Conservation (phyloP, 1,140 invertebrate species). For the Brachionus plicatilis region DNA sequence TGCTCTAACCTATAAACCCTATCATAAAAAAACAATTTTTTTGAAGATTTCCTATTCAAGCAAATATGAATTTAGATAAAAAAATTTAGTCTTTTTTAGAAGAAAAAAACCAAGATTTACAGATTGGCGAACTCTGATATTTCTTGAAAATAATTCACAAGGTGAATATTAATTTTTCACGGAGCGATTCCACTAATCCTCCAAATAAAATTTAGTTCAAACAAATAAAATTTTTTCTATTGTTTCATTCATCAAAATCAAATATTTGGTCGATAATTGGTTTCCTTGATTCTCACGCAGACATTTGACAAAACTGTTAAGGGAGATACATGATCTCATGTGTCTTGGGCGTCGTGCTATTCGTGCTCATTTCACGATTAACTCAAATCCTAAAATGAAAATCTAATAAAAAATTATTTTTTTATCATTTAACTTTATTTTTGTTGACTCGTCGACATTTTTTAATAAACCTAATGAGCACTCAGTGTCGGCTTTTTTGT, state of each 20-base stretch:
- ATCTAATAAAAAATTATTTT: neutral
- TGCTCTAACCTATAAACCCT: too few relatives aligned
- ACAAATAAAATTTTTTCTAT: neutral
- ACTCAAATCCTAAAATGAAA: neutral
- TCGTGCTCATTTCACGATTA: neutral
- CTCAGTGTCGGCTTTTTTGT: neutral
- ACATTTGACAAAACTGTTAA: neutral
- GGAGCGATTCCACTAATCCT: neutral
- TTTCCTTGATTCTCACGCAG: conserved; percentile 25
- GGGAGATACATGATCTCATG: neutral
- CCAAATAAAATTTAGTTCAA: neutral
- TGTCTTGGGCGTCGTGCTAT: neutral
- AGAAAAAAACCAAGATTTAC: too few relatives aligned
- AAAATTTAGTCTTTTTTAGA: too few relatives aligned
- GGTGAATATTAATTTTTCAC: neutral
- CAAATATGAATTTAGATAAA: too few relatives aligned
- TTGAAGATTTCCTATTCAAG: too few relatives aligned
- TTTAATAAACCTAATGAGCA: neutral
- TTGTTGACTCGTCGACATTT: neutral
- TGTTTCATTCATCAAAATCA: neutral
- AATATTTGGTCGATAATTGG: neutral
- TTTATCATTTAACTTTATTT: neutral
- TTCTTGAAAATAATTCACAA: neutral
- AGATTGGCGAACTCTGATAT: neutral
- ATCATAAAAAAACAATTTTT: too few relatives aligned